phyloP scores from a whole-genome alignment of 1,140 invertebrate species.

The Brachionus plicatilis region DNA sequence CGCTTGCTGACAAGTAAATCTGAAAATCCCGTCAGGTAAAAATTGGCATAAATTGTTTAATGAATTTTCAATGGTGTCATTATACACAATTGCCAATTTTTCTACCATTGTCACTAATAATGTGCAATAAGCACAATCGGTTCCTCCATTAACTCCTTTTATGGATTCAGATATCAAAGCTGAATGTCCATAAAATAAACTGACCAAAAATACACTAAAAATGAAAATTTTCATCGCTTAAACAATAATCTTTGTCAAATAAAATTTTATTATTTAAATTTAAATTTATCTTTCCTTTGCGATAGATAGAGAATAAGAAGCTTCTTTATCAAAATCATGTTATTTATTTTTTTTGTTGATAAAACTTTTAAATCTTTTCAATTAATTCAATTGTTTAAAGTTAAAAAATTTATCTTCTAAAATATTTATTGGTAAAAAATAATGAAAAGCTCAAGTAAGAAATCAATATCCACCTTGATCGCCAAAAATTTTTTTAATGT shows the following conservation, averaged over 20 bases:
- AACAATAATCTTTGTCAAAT: background rate
- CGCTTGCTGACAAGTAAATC: conserved; percentile 43
- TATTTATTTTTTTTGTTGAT: background rate
- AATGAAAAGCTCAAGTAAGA: background rate
- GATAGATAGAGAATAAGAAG: background rate
- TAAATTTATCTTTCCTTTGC: background rate
- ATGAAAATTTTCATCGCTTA: background rate
- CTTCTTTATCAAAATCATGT: background rate
- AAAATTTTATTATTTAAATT: background rate
- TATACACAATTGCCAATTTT: conserved; percentile 49
- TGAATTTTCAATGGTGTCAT: conserved; percentile 45
- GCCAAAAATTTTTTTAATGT: conserved; percentile 47
- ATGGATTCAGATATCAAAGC: background rate
- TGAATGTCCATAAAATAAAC: background rate
- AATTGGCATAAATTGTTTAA: conserved; percentile 46
- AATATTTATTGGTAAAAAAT: background rate
- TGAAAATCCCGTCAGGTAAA: conserved; percentile 42
- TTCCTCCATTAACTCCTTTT: background rate
- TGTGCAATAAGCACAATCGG: conserved; percentile 47
- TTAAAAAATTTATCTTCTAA: too few relatives aligned
- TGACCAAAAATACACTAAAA: background rate
- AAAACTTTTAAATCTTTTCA: background rate
- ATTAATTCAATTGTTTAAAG: background rate
- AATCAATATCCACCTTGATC: conserved; percentile 47
- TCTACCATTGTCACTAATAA: conserved; percentile 46